Percentiles rank a stretch among this genome's conserved stretches.
Conservation (phyloP, 1,140 invertebrate genomes). For the Lysiphlebus fabarum region DNA sequence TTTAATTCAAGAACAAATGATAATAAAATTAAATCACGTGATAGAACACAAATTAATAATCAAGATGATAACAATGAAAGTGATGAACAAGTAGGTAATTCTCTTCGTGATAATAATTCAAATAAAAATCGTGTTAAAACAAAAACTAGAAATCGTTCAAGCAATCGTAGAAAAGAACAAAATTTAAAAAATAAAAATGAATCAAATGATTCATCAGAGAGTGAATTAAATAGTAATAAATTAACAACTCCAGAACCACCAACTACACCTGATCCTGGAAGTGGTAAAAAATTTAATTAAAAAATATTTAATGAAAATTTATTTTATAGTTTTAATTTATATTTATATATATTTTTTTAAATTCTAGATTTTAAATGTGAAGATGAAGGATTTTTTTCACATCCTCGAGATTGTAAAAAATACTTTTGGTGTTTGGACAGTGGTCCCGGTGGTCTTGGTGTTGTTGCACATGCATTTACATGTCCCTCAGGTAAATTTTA, state of each 20-base stretch:
- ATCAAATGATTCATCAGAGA: slow-evolving; percentile 9
- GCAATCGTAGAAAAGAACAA: slow-evolving; percentile 28
- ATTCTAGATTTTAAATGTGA: slow-evolving; percentile 80
- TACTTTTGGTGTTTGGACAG: slow-evolving; percentile 93
- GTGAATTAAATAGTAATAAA: slow-evolving; percentile 38
- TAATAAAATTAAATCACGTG: slow-evolving; percentile 26
- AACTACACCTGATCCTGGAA: slow-evolving; percentile 83
- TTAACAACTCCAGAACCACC: slow-evolving; percentile 79
- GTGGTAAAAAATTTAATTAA: no score
- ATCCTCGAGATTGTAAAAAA: slow-evolving; percentile 89
- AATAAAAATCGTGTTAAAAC: slow-evolving; percentile 19
- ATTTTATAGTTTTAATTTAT: no score
- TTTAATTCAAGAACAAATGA: slow-evolving; percentile 16
- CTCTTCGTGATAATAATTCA: slow-evolving; percentile 16
- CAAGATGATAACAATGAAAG: slow-evolving; percentile 27
- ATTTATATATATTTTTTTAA: slow-evolving; percentile 22
- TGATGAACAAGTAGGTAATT: slow-evolving; percentile 35
- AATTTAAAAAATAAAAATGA: slow-evolving; percentile 26
- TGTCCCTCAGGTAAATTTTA: slow-evolving; percentile 73
- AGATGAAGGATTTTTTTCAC: slow-evolving; percentile 91
- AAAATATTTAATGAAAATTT: no score
- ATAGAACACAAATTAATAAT: slow-evolving; percentile 9
- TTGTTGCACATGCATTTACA: slow-evolving; percentile 90
- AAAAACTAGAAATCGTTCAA: slow-evolving; percentile 11
- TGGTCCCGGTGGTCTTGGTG: slow-evolving; percentile 81